Evolutionary conservation across 2,797 vertebrate genomes (phyloP).

Genomic region (Chaenodraco wilsoni): DNA sequence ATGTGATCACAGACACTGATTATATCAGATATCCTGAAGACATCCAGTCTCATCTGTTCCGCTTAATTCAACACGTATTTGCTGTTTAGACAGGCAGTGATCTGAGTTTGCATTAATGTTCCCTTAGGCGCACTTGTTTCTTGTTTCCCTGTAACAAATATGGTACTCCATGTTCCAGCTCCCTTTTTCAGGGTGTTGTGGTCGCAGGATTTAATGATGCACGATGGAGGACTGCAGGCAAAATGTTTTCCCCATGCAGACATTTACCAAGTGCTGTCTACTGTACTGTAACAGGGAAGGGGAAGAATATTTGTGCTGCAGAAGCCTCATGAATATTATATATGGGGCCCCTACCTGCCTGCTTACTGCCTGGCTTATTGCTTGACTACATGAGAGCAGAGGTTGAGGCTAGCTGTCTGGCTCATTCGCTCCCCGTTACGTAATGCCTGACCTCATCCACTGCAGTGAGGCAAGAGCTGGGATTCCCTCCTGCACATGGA

Average conservation of each 20-base stretch:
- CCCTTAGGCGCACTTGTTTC: conserved; percentile 15
- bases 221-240: conserved; percentile 18
- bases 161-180: conserved; percentile 3
- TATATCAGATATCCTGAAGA: conserved; percentile 16
- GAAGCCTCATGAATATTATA: conserved; percentile 81
- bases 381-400: conserved; percentile 58
- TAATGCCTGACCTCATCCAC: conserved; percentile 74
- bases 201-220: conserved; percentile 1
- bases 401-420: conserved; percentile 64
- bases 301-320: conserved; percentile 71
- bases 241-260: conserved; percentile 36
- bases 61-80: not conserved
- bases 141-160: conserved; percentile 6
- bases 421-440: conserved; percentile 69
- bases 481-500: conserved; percentile 81
- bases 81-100: conserved; percentile 22
- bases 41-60: conserved; percentile 11
- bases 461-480: conserved; percentile 77
- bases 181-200: conserved; percentile 3
- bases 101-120: conserved; percentile 23
- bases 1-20: conserved; percentile 7
- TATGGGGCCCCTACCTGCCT: conserved; percentile 49
- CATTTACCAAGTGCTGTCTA: conserved; percentile 45
- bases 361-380: conserved; percentile 50
- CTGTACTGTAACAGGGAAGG: conserved; percentile 30